Evolutionary conservation across 2,888 invertebrate genomes (phyloP), one percentile per base, ranked within the genome.

Genomic region (Philereme vetulata): DNA sequence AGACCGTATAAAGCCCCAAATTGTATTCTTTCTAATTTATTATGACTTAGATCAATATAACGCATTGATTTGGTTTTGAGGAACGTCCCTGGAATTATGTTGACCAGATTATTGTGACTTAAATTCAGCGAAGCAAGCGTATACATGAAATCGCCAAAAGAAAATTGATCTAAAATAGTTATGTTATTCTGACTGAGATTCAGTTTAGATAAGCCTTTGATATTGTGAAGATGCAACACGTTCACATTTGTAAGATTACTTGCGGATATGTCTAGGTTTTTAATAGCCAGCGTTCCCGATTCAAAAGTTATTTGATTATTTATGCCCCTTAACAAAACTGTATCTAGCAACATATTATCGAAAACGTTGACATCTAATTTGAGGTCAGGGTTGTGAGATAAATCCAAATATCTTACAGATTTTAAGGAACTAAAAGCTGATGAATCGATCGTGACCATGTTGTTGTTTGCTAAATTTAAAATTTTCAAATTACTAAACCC

Each of bases 151-250:
- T 47, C 35, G 4, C n/a, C 49, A 42, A 61, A 52, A 9, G 60
- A 56, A 44, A 36, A 52, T 34, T 56, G 38, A 56, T 61, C 51
- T 35, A 56, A 9, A 35, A 44, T 7, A 21, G 51, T 40, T 44
- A 61, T 48, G 10, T 48, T 52, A 45, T 61, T 61, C 11, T 49
- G n/a, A 35, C 56, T 45, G 11, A 61, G 56, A 45, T 61, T 47
- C 1, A 61, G 52, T 9, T 34, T 49, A 6, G 1, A 3, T 34
- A 61, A 40, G 7, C 21, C n/a, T 32, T 52, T 61, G 1, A 56
- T 52, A 5, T 49, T 49, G 5, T 48, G 8, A 35, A 61, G 33
- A 21, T 49, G 34, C 40, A 61, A 10, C 3, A 9, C 40, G 35
- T 35, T 61, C 0, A 61, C 33, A 40, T 56, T 61, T 10, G 60